A percentile compares a stretch with the other conserved stretches of the same genome.
These are phyloP conservation scores for Galeopterus variegatus DNA, from an alignment of 2,113 vertebrate genomes.

Conservation along the genomic window DNA sequence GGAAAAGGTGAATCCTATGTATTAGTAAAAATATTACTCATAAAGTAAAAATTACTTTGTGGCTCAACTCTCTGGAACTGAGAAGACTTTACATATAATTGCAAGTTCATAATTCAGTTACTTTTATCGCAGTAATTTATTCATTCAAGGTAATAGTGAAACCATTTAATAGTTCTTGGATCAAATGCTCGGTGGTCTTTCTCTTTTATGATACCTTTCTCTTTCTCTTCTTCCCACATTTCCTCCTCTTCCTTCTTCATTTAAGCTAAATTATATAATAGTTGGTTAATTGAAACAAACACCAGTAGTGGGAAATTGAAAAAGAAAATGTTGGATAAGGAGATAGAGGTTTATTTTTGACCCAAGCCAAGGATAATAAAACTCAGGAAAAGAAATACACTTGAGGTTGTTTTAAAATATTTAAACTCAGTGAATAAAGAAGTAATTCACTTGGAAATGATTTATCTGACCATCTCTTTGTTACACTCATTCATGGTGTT, in stretches of 20 bases:
- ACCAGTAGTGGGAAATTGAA: not conserved
- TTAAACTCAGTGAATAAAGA: constrained; percentile 7
- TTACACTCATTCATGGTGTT: not conserved
- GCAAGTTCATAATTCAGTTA: not conserved
- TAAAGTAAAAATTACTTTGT: not conserved
- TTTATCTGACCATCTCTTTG: not conserved
- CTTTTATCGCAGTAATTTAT: constrained; percentile 1
- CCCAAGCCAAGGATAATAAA: not conserved
- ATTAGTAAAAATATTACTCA: constrained; percentile 60
- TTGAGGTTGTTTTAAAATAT: not conserved
- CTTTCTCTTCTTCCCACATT: too few relatives aligned
- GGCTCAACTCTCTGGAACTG: not conserved
- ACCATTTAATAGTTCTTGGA: not conserved
- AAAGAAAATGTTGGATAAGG: constrained; percentile 39
- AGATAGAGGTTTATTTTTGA: constrained; percentile 13
- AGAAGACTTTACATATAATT: not conserved
- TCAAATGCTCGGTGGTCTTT: not conserved
- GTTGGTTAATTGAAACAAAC: not conserved
- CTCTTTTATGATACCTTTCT: not conserved
- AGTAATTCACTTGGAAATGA: not conserved
- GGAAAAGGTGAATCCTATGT: constrained; percentile 11
- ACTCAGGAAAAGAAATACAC: constrained; percentile 5
- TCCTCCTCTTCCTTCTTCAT: not conserved
- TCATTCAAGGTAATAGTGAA: not conserved
- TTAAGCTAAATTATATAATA: constrained; percentile 22